These are phyloP conservation scores for Nasua narica DNA, from an alignment of 2,797 vertebrate genomes.

Conservation along the genomic window DNA sequence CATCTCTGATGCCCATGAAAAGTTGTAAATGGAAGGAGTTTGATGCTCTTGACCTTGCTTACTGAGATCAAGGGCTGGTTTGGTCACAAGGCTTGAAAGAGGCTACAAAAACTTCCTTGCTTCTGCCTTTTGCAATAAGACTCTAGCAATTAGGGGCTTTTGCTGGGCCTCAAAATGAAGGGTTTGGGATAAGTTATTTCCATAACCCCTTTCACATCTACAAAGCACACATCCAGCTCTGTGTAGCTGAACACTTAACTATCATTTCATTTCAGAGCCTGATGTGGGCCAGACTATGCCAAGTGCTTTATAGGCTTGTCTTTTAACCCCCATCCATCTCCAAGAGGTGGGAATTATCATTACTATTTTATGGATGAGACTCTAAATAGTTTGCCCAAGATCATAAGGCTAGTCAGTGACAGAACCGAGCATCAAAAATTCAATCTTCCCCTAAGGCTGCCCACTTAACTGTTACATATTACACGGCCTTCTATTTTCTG, in stretches of 20 bases:
- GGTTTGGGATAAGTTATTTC: background rate
- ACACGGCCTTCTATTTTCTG: conserved; percentile 41
- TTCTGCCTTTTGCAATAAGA: background rate
- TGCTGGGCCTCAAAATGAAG: background rate
- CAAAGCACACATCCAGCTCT: background rate
- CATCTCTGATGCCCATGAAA: rapidly evolving
- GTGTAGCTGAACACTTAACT: background rate
- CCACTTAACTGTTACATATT: background rate
- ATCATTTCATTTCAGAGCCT: background rate
- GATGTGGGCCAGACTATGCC: background rate
- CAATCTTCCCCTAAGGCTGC: background rate
- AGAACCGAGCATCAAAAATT: background rate
- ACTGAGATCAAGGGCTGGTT: background rate
- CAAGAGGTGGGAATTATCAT: background rate
- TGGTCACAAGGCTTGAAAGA: background rate
- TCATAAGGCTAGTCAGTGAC: background rate
- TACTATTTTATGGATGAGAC: background rate
- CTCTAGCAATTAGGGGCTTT: background rate
- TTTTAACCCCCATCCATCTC: background rate
- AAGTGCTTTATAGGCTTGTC: background rate
- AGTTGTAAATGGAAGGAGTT: background rate
- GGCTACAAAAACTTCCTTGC: background rate
- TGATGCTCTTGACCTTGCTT: background rate
- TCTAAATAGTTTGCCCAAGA: background rate
- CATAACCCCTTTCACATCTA: background rate